Evolutionary conservation across 2,888 invertebrate species (phyloP).

Genomic region (Seira sanloemensis): DNA sequence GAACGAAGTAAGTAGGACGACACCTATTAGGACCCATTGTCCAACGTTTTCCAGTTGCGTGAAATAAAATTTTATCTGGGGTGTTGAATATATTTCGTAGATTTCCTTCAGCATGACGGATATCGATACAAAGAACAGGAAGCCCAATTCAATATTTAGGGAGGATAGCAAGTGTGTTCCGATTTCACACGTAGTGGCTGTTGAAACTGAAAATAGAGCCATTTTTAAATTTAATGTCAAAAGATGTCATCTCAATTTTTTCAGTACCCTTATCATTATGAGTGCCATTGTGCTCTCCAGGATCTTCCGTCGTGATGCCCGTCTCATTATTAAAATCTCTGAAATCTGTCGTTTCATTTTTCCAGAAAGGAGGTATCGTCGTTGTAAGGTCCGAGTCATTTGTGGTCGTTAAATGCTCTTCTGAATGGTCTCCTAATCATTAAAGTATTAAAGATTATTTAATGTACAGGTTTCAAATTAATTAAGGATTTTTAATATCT

Average conservation of each 20-base stretch:
- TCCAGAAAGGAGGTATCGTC: no score
- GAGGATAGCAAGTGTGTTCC: constrained; percentile 14
- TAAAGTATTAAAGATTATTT: no score
- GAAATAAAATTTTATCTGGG: constrained; percentile 46
- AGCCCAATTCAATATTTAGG: constrained; percentile 4
- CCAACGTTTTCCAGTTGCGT: constrained; percentile 62
- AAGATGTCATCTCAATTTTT: not conserved
- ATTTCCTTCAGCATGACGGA: constrained; percentile 59
- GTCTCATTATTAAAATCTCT: no score
- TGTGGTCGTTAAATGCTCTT: no score
- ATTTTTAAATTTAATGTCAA: no score
- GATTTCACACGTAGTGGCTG: constrained; percentile 23
- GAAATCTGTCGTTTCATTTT: no score
- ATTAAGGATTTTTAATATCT: no score
- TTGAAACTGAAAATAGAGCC: not conserved
- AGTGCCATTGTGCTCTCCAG: no score
- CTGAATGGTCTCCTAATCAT: no score
- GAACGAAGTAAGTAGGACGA: constrained; percentile 40
- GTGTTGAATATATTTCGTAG: constrained; percentile 58
- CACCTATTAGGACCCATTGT: constrained; percentile 51
- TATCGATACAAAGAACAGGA: constrained; percentile 37
- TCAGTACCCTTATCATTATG: not conserved
- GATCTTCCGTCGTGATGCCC: no score
- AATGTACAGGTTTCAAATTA: no score
- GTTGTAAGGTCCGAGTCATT: no score